These are phyloP conservation scores for Neogobius melanostomus DNA, from an alignment of 2,113 vertebrate genomes.

Conservation along the genomic window DNA sequence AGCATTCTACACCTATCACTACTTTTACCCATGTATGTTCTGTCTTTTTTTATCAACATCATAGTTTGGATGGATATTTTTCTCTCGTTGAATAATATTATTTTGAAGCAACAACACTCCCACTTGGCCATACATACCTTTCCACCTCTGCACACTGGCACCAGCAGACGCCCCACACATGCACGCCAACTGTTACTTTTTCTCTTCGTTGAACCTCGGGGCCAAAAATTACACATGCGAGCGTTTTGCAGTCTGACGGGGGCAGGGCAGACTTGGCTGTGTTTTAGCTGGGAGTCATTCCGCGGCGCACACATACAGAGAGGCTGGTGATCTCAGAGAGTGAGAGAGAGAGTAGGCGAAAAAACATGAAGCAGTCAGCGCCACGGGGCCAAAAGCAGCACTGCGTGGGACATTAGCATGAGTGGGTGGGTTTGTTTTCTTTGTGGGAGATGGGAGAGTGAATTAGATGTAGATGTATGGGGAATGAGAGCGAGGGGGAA, in stretches of 20 bases:
- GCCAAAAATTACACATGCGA: conserved; percentile 71
- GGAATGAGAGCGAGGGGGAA: conserved; percentile 37
- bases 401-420: conserved; percentile 19
- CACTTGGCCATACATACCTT: neutral
- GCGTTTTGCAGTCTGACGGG: conserved; percentile 66
- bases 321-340: conserved; percentile 58
- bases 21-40: too few species aligned
- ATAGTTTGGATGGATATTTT: too few species aligned
- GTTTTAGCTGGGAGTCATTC: conserved; percentile 57
- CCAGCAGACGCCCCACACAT: conserved; percentile 55
- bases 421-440: conserved; percentile 40
- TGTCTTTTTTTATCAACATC: too few species aligned
- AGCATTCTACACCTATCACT: too few species aligned
- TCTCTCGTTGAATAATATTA: neutral
- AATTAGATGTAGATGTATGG: conserved; percentile 47
- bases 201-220: conserved; percentile 49
- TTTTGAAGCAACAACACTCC: neutral
- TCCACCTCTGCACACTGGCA: conserved; percentile 45
- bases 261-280: conserved; percentile 67
- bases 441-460: conserved; percentile 53
- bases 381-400: conserved; percentile 47
- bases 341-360: conserved; percentile 48
- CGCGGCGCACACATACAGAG: conserved; percentile 39
- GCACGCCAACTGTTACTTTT: conserved; percentile 68
- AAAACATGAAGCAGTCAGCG: conserved; percentile 64